Conservation (phyloP, 1,140 invertebrate genomes). For the Dreissena rostriformis region DNA sequence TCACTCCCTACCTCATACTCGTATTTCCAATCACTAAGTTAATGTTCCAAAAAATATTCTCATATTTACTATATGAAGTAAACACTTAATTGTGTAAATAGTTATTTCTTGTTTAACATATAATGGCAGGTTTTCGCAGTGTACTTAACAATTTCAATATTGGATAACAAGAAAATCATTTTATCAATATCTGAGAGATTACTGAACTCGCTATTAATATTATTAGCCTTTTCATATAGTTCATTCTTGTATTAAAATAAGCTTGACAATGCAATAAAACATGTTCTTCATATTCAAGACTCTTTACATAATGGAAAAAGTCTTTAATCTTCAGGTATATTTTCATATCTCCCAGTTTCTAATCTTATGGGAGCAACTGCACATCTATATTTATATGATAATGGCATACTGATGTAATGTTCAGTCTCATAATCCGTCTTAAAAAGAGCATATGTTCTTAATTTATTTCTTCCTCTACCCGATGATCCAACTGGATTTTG, state of each 20-base stretch:
- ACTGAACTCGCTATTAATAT: constrained; percentile 2
- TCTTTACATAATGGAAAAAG: constrained; percentile 21
- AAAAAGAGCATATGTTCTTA: constrained; percentile 22
- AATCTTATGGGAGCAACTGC: constrained; percentile 35
- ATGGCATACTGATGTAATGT: background rate
- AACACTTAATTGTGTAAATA: background rate
- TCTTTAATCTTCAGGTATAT: constrained; percentile 20
- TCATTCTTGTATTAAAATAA: constrained; percentile 6
- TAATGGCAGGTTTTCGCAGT: constrained; percentile 29
- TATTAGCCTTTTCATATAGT: background rate
- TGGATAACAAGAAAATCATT: constrained; percentile 3
- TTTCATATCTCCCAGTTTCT: constrained; percentile 48
- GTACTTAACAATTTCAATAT: background rate
- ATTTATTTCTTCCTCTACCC: constrained; percentile 7
- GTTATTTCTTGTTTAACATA: constrained; percentile 11
- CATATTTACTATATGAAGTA: too few species aligned
- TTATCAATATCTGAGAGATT: constrained; percentile 19
- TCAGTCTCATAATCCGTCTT: constrained; percentile 12
- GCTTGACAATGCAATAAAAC: constrained; percentile 4
- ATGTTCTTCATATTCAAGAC: constrained; percentile 26
- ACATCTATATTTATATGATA: constrained; percentile 26
- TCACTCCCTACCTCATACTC: too few species aligned
- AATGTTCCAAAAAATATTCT: too few species aligned
- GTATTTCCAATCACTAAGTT: too few species aligned
- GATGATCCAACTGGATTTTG: background rate